Conservation (phyloP, 1,140 invertebrate species). For the Micrasema longulum region DNA sequence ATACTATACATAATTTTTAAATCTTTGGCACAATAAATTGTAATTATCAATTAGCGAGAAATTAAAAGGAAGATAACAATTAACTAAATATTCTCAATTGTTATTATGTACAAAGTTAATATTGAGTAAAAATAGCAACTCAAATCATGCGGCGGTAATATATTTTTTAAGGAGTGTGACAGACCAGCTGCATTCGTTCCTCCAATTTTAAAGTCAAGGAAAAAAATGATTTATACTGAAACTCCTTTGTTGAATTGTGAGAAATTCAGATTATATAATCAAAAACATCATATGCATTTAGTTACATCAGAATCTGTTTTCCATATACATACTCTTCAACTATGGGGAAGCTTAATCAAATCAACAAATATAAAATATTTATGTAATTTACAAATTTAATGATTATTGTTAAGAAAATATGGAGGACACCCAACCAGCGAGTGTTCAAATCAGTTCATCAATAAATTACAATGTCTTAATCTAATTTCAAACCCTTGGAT, state of each 20-base stretch:
- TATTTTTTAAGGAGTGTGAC: neutral
- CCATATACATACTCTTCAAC: neutral
- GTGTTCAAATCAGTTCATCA: constrained; percentile 27
- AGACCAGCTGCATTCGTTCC: neutral
- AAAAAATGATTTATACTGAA: neutral
- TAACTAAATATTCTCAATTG: too few relatives aligned
- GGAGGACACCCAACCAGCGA: constrained; percentile 34
- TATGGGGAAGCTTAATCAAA: neutral
- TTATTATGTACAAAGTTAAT: too few relatives aligned
- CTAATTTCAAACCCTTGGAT: constrained; percentile 35
- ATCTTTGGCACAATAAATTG: constrained; percentile 20
- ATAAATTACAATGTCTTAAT: constrained; percentile 32
- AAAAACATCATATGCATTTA: constrained; percentile 1
- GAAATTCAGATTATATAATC: too few relatives aligned
- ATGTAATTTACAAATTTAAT: constrained; percentile 9
- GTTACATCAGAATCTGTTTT: constrained; percentile 8
- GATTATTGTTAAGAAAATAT: constrained; percentile 34
- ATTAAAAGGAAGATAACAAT: too few relatives aligned
- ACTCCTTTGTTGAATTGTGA: too few relatives aligned
- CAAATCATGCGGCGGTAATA: too few relatives aligned
- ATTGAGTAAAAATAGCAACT: too few relatives aligned
- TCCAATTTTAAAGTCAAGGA: neutral
- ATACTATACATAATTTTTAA: constrained; percentile 2
- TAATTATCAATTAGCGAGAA: too few relatives aligned
- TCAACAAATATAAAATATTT: constrained; percentile 3